phyloP scores from a whole-genome alignment of 2,888 invertebrate species.

The Drosophila helvetica region DNA sequence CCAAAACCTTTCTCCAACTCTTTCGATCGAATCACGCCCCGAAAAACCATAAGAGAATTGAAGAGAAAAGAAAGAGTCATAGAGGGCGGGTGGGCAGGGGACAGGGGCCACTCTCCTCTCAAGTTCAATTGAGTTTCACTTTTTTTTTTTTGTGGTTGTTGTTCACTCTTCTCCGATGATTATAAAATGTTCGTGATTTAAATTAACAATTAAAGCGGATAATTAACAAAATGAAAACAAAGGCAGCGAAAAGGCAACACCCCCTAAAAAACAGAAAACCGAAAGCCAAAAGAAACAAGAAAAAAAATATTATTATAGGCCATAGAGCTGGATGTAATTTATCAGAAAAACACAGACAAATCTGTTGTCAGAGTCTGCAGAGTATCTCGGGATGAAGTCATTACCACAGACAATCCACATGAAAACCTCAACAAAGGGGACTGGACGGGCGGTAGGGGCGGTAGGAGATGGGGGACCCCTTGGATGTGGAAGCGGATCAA shows the following conservation, averaged over 20 bases:
- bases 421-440: constrained; percentile 26
- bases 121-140: constrained; percentile 67
- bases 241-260: constrained; percentile 28
- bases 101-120: constrained; percentile 14
- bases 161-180: constrained; percentile 8
- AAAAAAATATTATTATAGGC: constrained; percentile 57
- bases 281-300: constrained; percentile 26
- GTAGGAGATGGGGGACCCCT: constrained; percentile 5
- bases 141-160: constrained; percentile 13
- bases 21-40: constrained; percentile 27
- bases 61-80: neutral
- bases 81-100: neutral
- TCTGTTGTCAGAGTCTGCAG: constrained; percentile 29
- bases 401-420: constrained; percentile 63
- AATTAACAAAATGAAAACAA: constrained; percentile 69
- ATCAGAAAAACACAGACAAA: constrained; percentile 27
- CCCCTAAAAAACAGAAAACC: constrained; percentile 21
- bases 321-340: constrained; percentile 43
- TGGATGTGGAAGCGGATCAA: constrained; percentile 41
- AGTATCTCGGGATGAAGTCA: constrained; percentile 62
- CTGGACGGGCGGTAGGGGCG: too few species aligned
- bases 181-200: constrained; percentile 48
- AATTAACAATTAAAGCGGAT: constrained; percentile 71
- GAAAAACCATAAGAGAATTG: constrained; percentile 19
- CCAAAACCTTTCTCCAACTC: constrained; percentile 23